Percentiles rank a stretch among this genome's conserved stretches.
phyloP scores from a whole-genome alignment of 1,140 invertebrate species.

The Tachypleus tridentatus region DNA sequence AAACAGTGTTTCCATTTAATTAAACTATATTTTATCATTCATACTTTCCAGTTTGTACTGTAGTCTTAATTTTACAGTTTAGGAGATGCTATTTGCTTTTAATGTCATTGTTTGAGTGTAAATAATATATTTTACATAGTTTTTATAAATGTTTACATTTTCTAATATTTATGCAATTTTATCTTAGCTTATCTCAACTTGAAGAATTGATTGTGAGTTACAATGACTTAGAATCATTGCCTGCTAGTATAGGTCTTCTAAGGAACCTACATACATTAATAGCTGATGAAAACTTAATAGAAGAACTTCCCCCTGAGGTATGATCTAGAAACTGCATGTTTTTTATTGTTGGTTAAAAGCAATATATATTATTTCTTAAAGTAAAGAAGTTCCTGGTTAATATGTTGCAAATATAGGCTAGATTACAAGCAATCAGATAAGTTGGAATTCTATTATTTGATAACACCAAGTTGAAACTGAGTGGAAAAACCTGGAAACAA shows the following conservation, averaged over 20 bases:
- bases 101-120: no score
- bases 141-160: background rate
- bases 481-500: background rate
- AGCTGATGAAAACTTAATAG: constrained; percentile 74
- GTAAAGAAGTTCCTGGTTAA: no score
- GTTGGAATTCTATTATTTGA: no score
- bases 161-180: constrained; percentile 11
- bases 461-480: background rate
- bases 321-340: background rate
- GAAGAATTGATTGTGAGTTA: constrained; percentile 80
- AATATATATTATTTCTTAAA: no score
- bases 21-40: no score
- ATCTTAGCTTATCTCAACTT: constrained; percentile 53
- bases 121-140: no score
- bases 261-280: constrained; percentile 74
- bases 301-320: constrained; percentile 54
- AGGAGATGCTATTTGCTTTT: no score
- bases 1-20: no score
- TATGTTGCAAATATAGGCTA: no score
- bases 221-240: constrained; percentile 69
- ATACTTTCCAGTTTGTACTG: no score
- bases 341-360: background rate
- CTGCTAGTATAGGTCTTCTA: constrained; percentile 69
- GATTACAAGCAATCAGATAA: no score
- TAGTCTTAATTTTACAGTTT: no score